Percentiles rank a stretch among this genome's conserved stretches.
Evolutionary conservation across 92 coral and sea anemone species (phyloP).

Genomic region (Paramuricea clavata): DNA sequence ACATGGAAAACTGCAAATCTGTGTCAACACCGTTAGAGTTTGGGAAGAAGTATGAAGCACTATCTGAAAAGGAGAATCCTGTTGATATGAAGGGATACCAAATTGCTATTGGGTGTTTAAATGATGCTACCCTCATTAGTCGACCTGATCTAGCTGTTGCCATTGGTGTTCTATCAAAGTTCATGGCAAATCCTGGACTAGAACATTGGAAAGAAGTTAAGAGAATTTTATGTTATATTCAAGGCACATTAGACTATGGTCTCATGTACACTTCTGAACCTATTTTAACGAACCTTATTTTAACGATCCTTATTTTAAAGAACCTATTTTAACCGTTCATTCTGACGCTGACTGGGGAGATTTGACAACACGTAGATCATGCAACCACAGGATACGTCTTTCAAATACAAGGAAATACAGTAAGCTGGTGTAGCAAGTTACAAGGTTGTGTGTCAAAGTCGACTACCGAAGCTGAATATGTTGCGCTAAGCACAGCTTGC

Average conservation of each 20-base stretch:
- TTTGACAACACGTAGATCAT: slow-evolving; percentile 7
- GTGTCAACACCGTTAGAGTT: slow-evolving; percentile 36
- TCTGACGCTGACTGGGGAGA: slow-evolving; percentile 55
- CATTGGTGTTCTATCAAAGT: slow-evolving; percentile 36
- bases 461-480: background rate
- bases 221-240: background rate
- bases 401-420: slow-evolving; percentile 46
- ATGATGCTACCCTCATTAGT: background rate
- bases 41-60: slow-evolving; percentile 5
- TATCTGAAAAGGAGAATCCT: slow-evolving; percentile 16
- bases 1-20: slow-evolving; percentile 43
- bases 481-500: background rate
- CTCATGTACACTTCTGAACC: background rate
- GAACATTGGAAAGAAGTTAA: slow-evolving; percentile 16
- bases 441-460: background rate
- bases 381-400: slow-evolving; percentile 49
- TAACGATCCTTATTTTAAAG: too few relatives aligned
- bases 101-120: slow-evolving; percentile 28
- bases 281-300: too few relatives aligned
- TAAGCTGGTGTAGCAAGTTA: slow-evolving; percentile 48
- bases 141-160: slow-evolving; percentile 47
- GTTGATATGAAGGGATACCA: slow-evolving; percentile 28
- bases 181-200: slow-evolving; percentile 6
- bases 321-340: slow-evolving; percentile 12
- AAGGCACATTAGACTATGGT: slow-evolving; percentile 23